Percentiles rank a stretch among this genome's conserved stretches.
Conservation (phyloP, 2,113 vertebrate species). For the Aythya baeri region DNA sequence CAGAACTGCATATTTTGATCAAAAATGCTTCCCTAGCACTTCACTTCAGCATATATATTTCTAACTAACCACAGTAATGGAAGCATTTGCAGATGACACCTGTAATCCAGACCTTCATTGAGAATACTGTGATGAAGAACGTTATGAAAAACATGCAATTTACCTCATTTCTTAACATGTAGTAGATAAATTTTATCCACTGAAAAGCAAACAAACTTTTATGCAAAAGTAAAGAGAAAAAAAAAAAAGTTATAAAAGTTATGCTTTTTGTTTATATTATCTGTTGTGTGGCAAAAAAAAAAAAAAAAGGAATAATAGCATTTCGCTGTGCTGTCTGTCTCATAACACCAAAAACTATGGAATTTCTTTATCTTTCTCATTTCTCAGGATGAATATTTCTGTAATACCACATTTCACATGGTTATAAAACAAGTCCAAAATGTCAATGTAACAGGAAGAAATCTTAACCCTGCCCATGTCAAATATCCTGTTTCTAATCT, state of each 20-base stretch:
- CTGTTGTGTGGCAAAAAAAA: not conserved
- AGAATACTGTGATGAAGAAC: not conserved
- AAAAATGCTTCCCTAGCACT: not conserved
- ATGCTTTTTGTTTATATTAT: not conserved
- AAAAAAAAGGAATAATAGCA: not conserved
- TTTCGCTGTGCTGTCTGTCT: not conserved
- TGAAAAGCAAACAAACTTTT: not conserved
- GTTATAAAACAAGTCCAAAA: not conserved
- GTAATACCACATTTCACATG: not conserved
- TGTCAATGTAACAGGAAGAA: not conserved
- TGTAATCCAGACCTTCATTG: not conserved
- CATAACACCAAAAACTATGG: not conserved
- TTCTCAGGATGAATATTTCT: not conserved
- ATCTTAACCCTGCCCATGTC: not conserved
- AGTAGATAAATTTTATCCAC: not conserved
- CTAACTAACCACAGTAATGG: not conserved
- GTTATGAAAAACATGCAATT: not conserved
- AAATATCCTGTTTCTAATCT: not conserved
- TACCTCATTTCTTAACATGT: not conserved
- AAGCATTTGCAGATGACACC: not conserved
- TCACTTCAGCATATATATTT: not conserved
- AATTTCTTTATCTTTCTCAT: not conserved
- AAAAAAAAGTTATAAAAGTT: too few relatives aligned
- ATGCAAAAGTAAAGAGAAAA: not conserved
- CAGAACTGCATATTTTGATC: not conserved